These are phyloP conservation scores for Acleris laterana DNA, from an alignment of 2,888 invertebrate species.

Conservation along the genomic window DNA sequence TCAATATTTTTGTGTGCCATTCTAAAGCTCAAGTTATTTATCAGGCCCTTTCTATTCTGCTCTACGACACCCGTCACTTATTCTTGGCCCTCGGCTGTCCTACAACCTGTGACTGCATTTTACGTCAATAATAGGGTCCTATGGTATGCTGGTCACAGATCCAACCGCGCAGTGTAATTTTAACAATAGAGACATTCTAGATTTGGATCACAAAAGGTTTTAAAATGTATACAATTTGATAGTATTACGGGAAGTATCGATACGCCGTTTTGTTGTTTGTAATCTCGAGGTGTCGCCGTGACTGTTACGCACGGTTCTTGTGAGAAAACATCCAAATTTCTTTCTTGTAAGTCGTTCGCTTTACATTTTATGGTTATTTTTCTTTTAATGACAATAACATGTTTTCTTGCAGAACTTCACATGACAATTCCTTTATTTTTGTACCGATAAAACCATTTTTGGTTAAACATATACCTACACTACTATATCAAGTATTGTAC, in stretches of 20 bases:
- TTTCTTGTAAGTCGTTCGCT: too few species aligned
- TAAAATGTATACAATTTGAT: constrained; percentile 32
- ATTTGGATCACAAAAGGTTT: constrained; percentile 45
- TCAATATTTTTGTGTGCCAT: constrained; percentile 7
- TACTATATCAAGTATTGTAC: too few species aligned
- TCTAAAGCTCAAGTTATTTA: constrained; percentile 4
- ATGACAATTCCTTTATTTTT: too few species aligned
- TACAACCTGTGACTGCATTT: constrained; percentile 42
- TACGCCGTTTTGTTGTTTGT: constrained; percentile 25
- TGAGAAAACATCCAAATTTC: too few species aligned
- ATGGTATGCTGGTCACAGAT: constrained; percentile 45
- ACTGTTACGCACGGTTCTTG: background rate
- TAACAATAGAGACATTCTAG: constrained; percentile 58
- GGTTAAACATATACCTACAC: too few species aligned
- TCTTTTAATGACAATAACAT: too few species aligned
- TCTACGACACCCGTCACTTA: constrained; percentile 23
- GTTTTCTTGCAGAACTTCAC: too few species aligned
- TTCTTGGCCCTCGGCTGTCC: constrained; percentile 41
- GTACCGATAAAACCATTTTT: too few species aligned
- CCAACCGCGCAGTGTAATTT: constrained; percentile 46
- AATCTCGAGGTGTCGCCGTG: constrained; percentile 13
- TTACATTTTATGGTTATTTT: too few species aligned
- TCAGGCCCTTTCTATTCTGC: constrained; percentile 26
- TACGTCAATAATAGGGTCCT: constrained; percentile 46
- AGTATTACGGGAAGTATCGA: constrained; percentile 9